A percentile compares a stretch with the other conserved stretches of the same genome.
These are phyloP conservation scores for Brachyhypopomus occidentalis DNA, from an alignment of 2,113 vertebrate genomes.

Conservation along the genomic window DNA sequence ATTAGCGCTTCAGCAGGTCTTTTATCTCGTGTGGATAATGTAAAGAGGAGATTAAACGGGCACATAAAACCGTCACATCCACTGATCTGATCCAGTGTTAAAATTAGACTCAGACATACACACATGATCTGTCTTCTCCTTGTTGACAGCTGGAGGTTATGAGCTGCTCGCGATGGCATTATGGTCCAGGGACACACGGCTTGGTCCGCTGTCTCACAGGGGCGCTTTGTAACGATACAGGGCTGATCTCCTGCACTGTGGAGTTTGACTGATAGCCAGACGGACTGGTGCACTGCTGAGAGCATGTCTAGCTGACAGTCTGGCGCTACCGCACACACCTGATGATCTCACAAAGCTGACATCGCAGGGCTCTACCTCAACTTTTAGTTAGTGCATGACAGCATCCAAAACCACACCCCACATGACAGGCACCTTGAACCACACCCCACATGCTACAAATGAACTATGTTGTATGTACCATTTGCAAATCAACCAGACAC, in stretches of 20 bases:
- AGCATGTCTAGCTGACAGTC: not conserved
- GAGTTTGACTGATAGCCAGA: not conserved
- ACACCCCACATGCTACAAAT: no score
- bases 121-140: conserved; percentile 39
- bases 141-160: conserved; percentile 68
- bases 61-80: not conserved
- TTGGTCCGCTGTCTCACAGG: conserved; percentile 3
- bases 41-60: not conserved
- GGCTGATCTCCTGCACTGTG: not conserved
- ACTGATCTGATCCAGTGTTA: not conserved
- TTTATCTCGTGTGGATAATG: not conserved
- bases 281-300: not conserved
- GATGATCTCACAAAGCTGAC: not conserved
- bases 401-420: no score
- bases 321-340: not conserved
- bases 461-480: no score
- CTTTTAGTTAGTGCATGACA: not conserved
- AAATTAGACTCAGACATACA: conserved; percentile 19
- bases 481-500: no score
- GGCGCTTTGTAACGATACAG: not conserved
- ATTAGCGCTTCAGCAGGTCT: not conserved
- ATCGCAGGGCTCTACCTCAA: not conserved
- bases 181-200: conserved; percentile 56
- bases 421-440: no score
- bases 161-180: conserved; percentile 57